Percentiles rank a stretch among this genome's conserved stretches.
phyloP scores from a whole-genome alignment of 2,888 invertebrate genomes.

The Platycnemis pennipes region DNA sequence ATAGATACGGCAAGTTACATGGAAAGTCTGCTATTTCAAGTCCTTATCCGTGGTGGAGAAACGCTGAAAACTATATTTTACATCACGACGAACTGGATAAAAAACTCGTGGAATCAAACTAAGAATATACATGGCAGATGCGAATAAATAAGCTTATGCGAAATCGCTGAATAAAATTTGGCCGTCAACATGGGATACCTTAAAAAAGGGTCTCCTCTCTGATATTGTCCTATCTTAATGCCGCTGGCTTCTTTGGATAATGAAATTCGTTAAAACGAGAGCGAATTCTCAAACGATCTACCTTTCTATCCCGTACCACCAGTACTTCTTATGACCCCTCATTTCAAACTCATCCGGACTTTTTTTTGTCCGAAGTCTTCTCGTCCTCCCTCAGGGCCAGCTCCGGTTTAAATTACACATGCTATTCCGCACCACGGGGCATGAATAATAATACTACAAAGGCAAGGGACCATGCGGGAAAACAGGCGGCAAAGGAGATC shows the following conservation, averaged over 20 bases:
- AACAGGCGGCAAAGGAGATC: not conserved
- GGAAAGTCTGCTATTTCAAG: not conserved
- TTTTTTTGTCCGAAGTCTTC: not conserved
- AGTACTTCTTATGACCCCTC: not conserved
- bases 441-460: conserved; percentile 45
- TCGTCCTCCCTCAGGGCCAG: conserved; percentile 37
- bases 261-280: not conserved
- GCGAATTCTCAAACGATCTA: not conserved
- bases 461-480: not conserved
- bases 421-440: conserved; percentile 27
- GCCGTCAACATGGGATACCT: not conserved
- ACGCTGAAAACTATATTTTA: not conserved
- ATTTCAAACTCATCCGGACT: not conserved
- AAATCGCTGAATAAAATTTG: no score
- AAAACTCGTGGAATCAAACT: not conserved
- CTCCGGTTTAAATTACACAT: conserved; percentile 18
- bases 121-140: no score
- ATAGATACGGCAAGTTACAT: not conserved
- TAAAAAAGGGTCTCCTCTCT: not conserved
- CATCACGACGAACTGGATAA: not conserved
- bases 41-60: not conserved
- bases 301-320: not conserved
- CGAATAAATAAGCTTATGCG: no score
- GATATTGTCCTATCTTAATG: not conserved
- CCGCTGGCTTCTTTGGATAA: not conserved